A percentile compares a stretch with the other conserved stretches of the same genome.
Evolutionary conservation across 2,888 invertebrate species (phyloP).

Genomic region (Pristionchus arcanus): DNA sequence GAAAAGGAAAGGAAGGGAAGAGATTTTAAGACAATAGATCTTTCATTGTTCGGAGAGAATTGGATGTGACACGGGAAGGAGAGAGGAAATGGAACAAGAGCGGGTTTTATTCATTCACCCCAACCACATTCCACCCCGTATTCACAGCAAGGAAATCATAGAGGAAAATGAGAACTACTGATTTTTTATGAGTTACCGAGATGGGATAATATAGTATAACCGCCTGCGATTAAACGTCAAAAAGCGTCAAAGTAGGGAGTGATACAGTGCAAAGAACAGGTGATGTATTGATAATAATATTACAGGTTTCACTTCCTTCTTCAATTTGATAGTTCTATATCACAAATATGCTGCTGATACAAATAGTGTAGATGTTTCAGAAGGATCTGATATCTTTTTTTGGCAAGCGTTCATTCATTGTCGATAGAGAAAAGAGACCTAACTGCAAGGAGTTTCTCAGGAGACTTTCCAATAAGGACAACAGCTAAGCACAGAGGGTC

Average conservation of each 20-base stretch:
- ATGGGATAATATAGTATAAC: too few species aligned
- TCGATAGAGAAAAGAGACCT: background rate
- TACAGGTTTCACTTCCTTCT: too few species aligned
- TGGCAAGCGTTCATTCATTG: too few species aligned
- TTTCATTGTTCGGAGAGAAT: constrained; percentile 11
- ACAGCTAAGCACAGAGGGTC: background rate
- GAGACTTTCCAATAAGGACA: background rate
- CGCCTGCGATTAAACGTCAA: too few species aligned
- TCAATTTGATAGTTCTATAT: too few species aligned
- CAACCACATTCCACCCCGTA: background rate
- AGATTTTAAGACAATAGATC: constrained; percentile 24
- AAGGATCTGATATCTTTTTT: too few species aligned
- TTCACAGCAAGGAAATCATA: background rate
- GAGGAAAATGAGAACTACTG: background rate
- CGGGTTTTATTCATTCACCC: constrained; percentile 10
- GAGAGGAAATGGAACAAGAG: background rate
- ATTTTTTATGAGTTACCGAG: background rate
- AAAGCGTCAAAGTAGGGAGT: too few species aligned
- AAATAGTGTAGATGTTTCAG: too few species aligned
- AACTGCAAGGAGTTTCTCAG: background rate
- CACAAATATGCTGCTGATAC: too few species aligned
- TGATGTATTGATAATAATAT: too few species aligned
- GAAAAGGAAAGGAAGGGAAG: background rate
- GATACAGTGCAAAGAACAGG: background rate
- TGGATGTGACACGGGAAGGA: constrained; percentile 24